Base-by-base conservation (phyloP, 2,888 invertebrate species). In the Lasioglossum oenotherae region DNA sequence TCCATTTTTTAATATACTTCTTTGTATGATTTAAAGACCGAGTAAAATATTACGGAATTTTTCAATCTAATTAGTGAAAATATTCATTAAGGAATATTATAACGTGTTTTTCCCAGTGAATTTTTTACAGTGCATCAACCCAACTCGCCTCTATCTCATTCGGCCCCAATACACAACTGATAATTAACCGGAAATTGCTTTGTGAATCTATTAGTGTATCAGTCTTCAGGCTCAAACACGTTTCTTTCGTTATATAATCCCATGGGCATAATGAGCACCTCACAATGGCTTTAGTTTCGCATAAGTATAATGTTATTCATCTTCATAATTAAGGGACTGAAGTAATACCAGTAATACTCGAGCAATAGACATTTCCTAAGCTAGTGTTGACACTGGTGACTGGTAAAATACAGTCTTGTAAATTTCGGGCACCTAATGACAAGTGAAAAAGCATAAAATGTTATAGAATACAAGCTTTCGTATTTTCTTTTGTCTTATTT, bases 181-280 rank as follows among this genome's bases (percentile, higher is more conserved):
- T 71, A 75, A n/a, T n/a, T 23, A 16, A 72, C 82, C 60, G 75
- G 75, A 60, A 81, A 74, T 81, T 27, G 73, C 57, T 78, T 69
- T 74, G 57, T 27, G 38, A 38, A 53, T 57, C 27, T 46, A 72
- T 76, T 72, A 35, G 46, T 31, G 16, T n/a, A 60, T 72, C 60
- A 5, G 57, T 76, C n/a, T 6, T 23, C 19, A 19, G 1, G 57
- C 60, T 27, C 27, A 38, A 74, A 82, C 82, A 53, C 35, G 69
- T 78, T 60, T 41, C 57, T 44, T 69, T 41, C 46, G 71, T 74
- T 74, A 67, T 19, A 5, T 64, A 77, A 76, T n/a, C 23, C 53
- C 27, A 46, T 19, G 35, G 38, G 49, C 27, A 38, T 60, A 44
- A 67, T 35, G 67, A 23, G 12, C 27, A 46, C 5, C 19, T n/a